Base-by-base conservation (phyloP, 2,113 vertebrate genomes). In the Oryzias curvinotus region DNA sequence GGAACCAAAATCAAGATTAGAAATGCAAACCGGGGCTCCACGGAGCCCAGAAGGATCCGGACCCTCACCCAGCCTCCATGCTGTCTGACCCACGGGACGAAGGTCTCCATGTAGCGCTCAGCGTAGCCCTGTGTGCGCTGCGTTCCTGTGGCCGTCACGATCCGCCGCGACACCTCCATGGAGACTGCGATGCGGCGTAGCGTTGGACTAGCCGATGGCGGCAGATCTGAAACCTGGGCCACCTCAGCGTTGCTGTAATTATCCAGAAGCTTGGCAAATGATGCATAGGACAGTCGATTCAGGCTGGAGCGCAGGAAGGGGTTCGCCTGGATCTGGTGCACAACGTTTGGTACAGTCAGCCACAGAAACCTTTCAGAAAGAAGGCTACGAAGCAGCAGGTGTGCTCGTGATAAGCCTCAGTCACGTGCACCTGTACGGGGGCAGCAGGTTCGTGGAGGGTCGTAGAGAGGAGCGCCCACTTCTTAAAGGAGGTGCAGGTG, bases 21-120 rank as follows among this genome's bases (percentile, higher is more conserved):
- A 25, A 1, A 57, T 44, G 19, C 14, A 14, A 53, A 23, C 21
- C 2, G 17, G 5, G 5, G 4, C 4, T 14, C n/a, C 5, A 25
- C 15, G 42, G 42, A 61, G 15, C 36, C 6, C 4, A 13, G 0
- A 41, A 55, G 4, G 5, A 5, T 21, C 2, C 1, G 26, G 36
- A 5, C 28, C 62, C 89, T 83, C 56, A 92, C 92, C 92, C 92
- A 93, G 75, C 92, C 92, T 45, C 92, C 91, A 0, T 88, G 85
- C 14, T 67, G 85, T 76, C 90, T 91, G 5, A 93, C 77, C 91
- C 90, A 93, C 0, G 90, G 89, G 10, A 77, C 64, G 19, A 91
- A 92, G 28, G 25, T 92, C 68, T 91, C 86, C 92, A 93, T 91
- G 75, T 92, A 92, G 51, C 66, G 70, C 49, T 90, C 86, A 5